Percentiles rank a stretch among this genome's conserved stretches.
Evolutionary conservation across 2,113 vertebrate species (phyloP).

Genomic region (Craseonycteris thonglongyai): DNA sequence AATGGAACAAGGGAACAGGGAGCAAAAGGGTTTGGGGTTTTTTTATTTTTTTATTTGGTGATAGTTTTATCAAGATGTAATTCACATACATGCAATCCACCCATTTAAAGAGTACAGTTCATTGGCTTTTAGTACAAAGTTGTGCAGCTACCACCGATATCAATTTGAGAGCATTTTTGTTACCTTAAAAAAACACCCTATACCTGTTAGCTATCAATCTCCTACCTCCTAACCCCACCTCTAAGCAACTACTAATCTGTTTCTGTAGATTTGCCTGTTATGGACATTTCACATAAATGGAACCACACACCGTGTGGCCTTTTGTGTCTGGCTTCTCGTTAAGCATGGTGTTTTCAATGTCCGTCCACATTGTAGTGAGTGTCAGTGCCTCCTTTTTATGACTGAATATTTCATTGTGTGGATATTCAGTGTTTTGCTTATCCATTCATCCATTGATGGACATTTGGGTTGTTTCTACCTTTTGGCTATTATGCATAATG

Average conservation of each 20-base stretch:
- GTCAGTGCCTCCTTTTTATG: not conserved
- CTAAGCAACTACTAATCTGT: not conserved
- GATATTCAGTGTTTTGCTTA: too few relatives aligned
- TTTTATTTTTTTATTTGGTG: too few relatives aligned
- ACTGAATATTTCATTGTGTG: too few relatives aligned
- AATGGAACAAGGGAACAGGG: too few relatives aligned
- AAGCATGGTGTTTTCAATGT: not conserved
- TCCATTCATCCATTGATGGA: not conserved
- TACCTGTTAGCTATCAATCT: not conserved
- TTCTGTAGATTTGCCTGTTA: not conserved
- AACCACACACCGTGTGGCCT: not conserved
- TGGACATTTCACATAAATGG: not conserved
- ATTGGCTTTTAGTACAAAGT: too few relatives aligned
- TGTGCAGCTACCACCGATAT: too few relatives aligned
- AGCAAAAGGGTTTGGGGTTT: too few relatives aligned
- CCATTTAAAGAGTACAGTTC: too few relatives aligned
- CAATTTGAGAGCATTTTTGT: too few relatives aligned
- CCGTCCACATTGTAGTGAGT: rapidly evolving
- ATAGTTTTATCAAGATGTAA: too few relatives aligned
- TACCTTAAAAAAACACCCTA: too few relatives aligned
- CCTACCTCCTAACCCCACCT: not conserved
- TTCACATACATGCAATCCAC: too few relatives aligned
- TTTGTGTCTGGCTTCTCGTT: not conserved
- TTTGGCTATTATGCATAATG: not conserved
- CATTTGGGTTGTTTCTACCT: not conserved